These are phyloP conservation scores for Eulemur rubriventer DNA, from an alignment of 2,797 vertebrate species.

Conservation along the genomic window DNA sequence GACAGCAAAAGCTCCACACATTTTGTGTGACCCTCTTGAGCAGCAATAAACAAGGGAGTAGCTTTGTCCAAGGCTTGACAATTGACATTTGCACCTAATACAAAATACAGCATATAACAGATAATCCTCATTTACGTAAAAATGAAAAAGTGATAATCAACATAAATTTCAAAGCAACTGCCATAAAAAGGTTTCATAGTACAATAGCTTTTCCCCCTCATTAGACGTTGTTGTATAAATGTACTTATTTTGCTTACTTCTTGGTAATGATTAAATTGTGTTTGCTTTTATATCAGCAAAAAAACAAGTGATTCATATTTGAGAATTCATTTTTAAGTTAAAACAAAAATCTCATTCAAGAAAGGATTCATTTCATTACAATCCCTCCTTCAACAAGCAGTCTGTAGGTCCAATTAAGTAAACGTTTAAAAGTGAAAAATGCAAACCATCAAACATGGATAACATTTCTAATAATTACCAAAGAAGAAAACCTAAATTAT, in stretches of 20 bases:
- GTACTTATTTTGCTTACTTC: slow-evolving; percentile 48
- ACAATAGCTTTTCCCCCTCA: background rate
- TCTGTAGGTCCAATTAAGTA: background rate
- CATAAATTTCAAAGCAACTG: slow-evolving; percentile 17
- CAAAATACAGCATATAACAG: slow-evolving; percentile 58
- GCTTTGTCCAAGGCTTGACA: slow-evolving; percentile 93
- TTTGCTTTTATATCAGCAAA: background rate
- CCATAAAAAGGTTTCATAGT: slow-evolving; percentile 44
- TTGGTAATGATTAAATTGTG: background rate
- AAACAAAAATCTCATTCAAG: slow-evolving; percentile 37
- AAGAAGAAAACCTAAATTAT: background rate
- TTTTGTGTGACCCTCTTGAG: slow-evolving; percentile 92
- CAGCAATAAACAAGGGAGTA: slow-evolving; percentile 94
- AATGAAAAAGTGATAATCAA: background rate
- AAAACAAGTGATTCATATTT: slow-evolving; percentile 45
- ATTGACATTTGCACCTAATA: slow-evolving; percentile 92
- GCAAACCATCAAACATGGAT: background rate
- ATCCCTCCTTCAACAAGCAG: background rate
- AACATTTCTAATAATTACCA: background rate
- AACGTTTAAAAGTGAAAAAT: background rate
- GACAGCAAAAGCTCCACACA: slow-evolving; percentile 91
- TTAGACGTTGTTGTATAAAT: background rate
- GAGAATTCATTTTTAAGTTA: slow-evolving; percentile 46
- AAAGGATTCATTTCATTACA: slow-evolving; percentile 42
- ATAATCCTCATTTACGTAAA: background rate